phyloP scores from a whole-genome alignment of 2,888 invertebrate genomes.

The Molorchus minor region DNA sequence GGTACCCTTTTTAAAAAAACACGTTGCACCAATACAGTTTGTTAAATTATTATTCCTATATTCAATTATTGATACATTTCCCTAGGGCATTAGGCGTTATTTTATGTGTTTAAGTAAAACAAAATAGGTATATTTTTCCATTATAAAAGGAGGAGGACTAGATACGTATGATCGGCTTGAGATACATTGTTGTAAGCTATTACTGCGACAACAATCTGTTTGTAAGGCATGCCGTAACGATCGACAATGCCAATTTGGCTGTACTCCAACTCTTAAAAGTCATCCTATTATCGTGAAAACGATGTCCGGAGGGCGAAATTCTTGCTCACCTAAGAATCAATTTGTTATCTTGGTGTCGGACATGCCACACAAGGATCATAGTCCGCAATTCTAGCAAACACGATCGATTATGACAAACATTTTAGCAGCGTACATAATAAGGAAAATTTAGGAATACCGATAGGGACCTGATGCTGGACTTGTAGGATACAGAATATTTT shows the following conservation, averaged over 20 bases:
- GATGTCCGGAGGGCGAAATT: slow-evolving; percentile 32
- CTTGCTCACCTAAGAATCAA: slow-evolving; percentile 43
- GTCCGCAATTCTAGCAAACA: not conserved
- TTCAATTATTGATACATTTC: too few relatives aligned
- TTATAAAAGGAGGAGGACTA: too few relatives aligned
- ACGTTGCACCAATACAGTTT: too few relatives aligned
- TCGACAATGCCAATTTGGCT: slow-evolving; percentile 43
- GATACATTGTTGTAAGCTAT: slow-evolving; percentile 3
- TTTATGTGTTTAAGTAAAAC: too few relatives aligned
- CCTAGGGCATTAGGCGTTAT: too few relatives aligned
- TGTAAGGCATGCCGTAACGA: slow-evolving; percentile 36
- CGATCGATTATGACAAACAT: not conserved
- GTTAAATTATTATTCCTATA: too few relatives aligned
- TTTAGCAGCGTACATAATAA: not conserved
- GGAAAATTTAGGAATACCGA: too few relatives aligned
- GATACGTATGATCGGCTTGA: too few relatives aligned
- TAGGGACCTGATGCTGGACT: too few relatives aligned
- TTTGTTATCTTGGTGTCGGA: slow-evolving; percentile 39
- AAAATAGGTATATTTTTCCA: too few relatives aligned
- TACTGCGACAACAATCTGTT: slow-evolving; percentile 18
- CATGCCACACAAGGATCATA: not conserved
- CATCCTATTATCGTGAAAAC: slow-evolving; percentile 39
- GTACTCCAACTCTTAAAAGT: slow-evolving; percentile 41
- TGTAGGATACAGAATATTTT: too few relatives aligned
- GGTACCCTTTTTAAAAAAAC: too few relatives aligned